Percentiles rank a stretch among this genome's conserved stretches.
Evolutionary conservation across 2,888 invertebrate species (phyloP).

Genomic region (Acrocera orbiculus): DNA sequence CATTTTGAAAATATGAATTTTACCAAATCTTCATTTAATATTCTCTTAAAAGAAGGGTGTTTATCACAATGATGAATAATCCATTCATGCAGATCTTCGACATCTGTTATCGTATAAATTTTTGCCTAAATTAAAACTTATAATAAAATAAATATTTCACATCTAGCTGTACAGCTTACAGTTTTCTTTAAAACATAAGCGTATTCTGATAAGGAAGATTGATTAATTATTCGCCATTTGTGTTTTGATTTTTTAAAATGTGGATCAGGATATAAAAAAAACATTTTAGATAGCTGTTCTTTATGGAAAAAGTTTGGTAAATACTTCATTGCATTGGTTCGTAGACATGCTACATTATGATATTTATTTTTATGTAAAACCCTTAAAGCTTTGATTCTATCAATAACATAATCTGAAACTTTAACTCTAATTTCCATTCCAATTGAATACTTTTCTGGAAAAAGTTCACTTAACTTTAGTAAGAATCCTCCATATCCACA

Average conservation of each 20-base stretch:
- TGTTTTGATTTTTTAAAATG: slow-evolving; percentile 98
- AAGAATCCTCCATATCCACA: slow-evolving; percentile 93
- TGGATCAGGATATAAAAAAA: slow-evolving; percentile 97
- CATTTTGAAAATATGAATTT: slow-evolving; percentile 3
- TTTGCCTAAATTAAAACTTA: slow-evolving; percentile 43
- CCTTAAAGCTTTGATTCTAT: slow-evolving; percentile 77
- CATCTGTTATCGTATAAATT: slow-evolving; percentile 96
- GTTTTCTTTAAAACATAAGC: slow-evolving; percentile 78
- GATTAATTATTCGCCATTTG: slow-evolving; percentile 97
- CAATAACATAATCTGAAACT: slow-evolving; percentile 95
- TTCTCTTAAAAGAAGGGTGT: slow-evolving; percentile 73
- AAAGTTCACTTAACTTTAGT: slow-evolving; percentile 83
- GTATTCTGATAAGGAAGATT: slow-evolving; percentile 85
- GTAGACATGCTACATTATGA: slow-evolving; percentile 83
- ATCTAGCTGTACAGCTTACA: too few relatives aligned
- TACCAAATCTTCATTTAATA: slow-evolving; percentile 63
- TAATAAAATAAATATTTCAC: too few relatives aligned
- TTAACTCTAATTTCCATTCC: slow-evolving; percentile 98
- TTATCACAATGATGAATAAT: slow-evolving; percentile 81
- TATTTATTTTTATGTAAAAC: slow-evolving; percentile 56
- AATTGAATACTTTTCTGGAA: slow-evolving; percentile 71
- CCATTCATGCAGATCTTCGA: slow-evolving; percentile 92
- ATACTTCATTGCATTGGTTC: slow-evolving; percentile 99
- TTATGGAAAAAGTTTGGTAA: slow-evolving; percentile 92
- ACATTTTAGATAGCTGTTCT: slow-evolving; percentile 91